Conservation (phyloP, 2,113 vertebrate genomes). For the Corythaeola cristata region DNA sequence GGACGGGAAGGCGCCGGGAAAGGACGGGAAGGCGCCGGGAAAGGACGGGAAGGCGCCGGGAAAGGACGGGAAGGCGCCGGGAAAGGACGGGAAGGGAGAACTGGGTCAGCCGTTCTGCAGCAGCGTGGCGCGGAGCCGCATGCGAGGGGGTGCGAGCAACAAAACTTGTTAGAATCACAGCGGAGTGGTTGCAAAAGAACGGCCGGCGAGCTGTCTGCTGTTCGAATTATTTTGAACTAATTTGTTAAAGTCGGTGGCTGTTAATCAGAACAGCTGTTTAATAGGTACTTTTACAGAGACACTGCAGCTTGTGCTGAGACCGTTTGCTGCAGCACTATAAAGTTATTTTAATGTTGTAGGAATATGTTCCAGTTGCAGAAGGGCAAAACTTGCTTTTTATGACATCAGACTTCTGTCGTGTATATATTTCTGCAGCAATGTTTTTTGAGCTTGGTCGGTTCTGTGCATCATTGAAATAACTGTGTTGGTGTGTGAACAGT, state of each 20-base stretch:
- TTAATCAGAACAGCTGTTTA: neutral
- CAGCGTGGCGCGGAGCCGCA: neutral
- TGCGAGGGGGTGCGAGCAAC: neutral
- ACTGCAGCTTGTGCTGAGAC: rapidly evolving
- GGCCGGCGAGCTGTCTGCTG: neutral
- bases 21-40: too few relatives aligned
- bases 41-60: too few relatives aligned
- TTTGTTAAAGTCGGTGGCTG: neutral
- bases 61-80: too few relatives aligned
- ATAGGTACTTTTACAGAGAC: neutral
- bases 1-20: too few relatives aligned
- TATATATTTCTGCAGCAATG: neutral
- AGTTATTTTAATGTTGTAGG: neutral
- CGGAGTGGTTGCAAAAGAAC: rapidly evolving
- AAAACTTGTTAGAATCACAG: neutral
- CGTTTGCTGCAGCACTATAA: rapidly evolving
- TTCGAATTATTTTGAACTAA: too few relatives aligned
- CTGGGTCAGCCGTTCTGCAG: neutral
- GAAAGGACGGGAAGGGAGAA: too few relatives aligned
- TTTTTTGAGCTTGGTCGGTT: neutral
- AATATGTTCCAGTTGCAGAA: neutral
- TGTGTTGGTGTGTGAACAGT: neutral
- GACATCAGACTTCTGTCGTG: neutral
- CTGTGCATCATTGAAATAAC: neutral
- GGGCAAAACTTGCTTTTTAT: neutral